These are phyloP conservation scores for Staurois parvus DNA, from an alignment of 2,797 vertebrate genomes.

Conservation along the genomic window DNA sequence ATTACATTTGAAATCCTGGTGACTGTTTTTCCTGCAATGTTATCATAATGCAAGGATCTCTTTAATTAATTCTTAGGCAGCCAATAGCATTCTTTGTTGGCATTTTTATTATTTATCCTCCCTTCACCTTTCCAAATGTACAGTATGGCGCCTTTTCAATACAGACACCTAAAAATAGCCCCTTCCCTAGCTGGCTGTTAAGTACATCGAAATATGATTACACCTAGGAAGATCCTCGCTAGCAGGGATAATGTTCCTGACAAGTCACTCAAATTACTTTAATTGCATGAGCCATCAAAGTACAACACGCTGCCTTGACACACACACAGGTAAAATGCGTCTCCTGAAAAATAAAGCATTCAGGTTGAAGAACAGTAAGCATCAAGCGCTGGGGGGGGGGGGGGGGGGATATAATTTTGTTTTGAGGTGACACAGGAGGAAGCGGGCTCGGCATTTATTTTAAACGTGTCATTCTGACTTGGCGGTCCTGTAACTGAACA, in stretches of 20 bases:
- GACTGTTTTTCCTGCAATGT: no score
- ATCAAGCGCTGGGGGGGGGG: no score
- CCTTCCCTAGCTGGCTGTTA: constrained; percentile 60
- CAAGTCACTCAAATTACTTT: constrained; percentile 69
- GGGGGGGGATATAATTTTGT: neutral
- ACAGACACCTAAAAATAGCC: constrained; percentile 51
- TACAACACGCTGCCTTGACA: constrained; percentile 44
- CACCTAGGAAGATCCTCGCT: constrained; percentile 66
- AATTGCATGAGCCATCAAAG: constrained; percentile 64
- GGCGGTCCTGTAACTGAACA: constrained; percentile 75
- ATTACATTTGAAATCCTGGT: no score
- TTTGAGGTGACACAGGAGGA: neutral
- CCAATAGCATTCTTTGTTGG: neutral
- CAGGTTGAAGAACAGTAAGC: constrained; percentile 38
- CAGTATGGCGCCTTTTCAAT: constrained; percentile 1
- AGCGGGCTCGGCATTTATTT: neutral
- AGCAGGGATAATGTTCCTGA: constrained; percentile 71
- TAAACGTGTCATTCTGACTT: constrained; percentile 64
- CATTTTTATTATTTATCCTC: constrained; percentile 20
- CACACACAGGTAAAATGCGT: constrained; percentile 30
- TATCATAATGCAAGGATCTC: no score
- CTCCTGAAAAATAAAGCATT: constrained; percentile 28
- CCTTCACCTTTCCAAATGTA: constrained; percentile 25
- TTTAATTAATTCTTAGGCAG: neutral
- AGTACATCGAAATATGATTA: constrained; percentile 71